These are phyloP conservation scores for Entomobrya multifasciata DNA, from an alignment of 2,888 invertebrate genomes.

Conservation along the genomic window DNA sequence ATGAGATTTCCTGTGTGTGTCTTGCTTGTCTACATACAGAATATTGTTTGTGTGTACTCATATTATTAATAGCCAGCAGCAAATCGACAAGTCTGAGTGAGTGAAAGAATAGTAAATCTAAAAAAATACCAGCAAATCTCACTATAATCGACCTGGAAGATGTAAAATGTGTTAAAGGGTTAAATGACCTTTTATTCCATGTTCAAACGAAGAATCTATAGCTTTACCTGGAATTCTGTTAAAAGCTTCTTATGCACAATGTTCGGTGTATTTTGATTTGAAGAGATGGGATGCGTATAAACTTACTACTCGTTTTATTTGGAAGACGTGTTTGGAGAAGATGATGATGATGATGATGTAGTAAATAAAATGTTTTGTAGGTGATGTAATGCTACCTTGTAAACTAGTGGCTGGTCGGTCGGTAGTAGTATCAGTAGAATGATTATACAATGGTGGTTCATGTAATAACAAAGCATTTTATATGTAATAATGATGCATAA, in stretches of 20 bases:
- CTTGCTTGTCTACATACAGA: neutral
- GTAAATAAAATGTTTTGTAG: slow-evolving; percentile 23
- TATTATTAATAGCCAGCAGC: slow-evolving; percentile 53
- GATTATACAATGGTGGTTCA: neutral
- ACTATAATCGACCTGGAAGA: too few relatives aligned
- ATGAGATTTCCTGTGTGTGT: neutral
- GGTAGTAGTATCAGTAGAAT: too few relatives aligned
- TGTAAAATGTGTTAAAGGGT: too few relatives aligned
- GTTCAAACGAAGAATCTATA: too few relatives aligned
- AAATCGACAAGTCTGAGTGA: slow-evolving; percentile 15
- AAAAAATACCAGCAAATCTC: neutral
- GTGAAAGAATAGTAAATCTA: neutral
- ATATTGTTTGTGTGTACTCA: slow-evolving; percentile 40
- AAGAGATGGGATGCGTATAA: too few relatives aligned
- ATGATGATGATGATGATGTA: slow-evolving; percentile 1
- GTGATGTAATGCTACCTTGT: slow-evolving; percentile 23
- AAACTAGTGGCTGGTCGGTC: slow-evolving; percentile 7
- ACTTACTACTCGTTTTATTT: neutral
- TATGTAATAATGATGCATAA: neutral
- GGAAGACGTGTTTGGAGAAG: neutral
- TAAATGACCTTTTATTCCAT: too few relatives aligned
- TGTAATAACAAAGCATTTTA: neutral
- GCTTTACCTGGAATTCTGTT: too few relatives aligned
- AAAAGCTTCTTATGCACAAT: too few relatives aligned
- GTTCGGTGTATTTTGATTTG: too few relatives aligned